phyloP scores from a whole-genome alignment of 2,113 vertebrate species.

The Oryzias javanicus region DNA sequence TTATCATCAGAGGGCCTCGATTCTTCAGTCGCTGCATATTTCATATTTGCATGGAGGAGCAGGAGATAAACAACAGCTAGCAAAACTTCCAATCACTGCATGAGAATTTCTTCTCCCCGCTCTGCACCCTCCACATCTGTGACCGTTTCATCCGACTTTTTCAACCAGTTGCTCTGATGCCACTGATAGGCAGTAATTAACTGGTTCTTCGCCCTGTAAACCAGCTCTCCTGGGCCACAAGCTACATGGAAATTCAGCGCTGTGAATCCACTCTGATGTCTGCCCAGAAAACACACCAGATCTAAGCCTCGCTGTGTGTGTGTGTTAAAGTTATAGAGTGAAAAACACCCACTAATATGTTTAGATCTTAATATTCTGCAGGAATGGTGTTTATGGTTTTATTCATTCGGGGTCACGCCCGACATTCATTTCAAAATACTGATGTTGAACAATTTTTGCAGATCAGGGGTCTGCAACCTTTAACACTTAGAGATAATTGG shows the following conservation, averaged over 20 bases:
- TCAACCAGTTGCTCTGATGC: slow-evolving; percentile 40
- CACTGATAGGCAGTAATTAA: slow-evolving; percentile 64
- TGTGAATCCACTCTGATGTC: slow-evolving; percentile 46
- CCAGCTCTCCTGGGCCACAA: slow-evolving; percentile 64
- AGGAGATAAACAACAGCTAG: slow-evolving; percentile 31
- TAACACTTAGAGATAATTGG: too few species aligned
- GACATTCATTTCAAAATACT: too few species aligned
- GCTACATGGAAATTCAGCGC: slow-evolving; percentile 62
- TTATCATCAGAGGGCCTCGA: slow-evolving; percentile 1
- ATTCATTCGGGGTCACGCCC: too few species aligned
- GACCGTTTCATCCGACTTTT: slow-evolving; percentile 52
- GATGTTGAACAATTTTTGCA: too few species aligned
- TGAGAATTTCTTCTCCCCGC: slow-evolving; percentile 18
- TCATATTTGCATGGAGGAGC: slow-evolving; percentile 26
- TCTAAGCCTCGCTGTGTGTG: too few species aligned
- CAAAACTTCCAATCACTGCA: slow-evolving; percentile 37
- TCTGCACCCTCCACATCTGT: slow-evolving; percentile 26
- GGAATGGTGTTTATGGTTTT: too few species aligned
- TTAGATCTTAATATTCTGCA: too few species aligned
- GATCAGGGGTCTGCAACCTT: too few species aligned
- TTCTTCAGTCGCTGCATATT: slow-evolving; percentile 21
- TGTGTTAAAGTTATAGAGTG: too few species aligned
- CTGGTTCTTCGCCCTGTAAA: slow-evolving; percentile 69
- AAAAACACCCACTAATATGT: too few species aligned
- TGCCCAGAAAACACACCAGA: too few species aligned